Evolutionary conservation across 53 echinoderm and acorn worm species (phyloP).

Genomic region (Echinarachnius parma): DNA sequence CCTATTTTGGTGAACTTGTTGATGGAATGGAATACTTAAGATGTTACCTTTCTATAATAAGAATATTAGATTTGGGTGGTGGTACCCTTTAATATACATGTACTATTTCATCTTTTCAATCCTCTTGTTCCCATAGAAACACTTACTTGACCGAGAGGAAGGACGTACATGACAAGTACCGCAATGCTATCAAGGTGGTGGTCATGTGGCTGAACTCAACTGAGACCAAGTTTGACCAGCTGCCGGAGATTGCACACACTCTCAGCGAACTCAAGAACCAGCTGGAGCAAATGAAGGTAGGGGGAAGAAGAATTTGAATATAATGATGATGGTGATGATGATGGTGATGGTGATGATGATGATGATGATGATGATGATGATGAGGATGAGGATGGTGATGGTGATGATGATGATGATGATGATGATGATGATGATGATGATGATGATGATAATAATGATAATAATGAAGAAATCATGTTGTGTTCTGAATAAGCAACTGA

Average conservation of each 20-base stretch:
- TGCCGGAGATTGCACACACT: constrained; percentile 73
- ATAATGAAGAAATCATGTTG: too few relatives aligned
- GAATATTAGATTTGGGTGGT: too few relatives aligned
- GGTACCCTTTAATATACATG: too few relatives aligned
- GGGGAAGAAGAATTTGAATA: too few relatives aligned
- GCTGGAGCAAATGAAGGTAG: constrained; percentile 93
- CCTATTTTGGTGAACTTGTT: too few relatives aligned
- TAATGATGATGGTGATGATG: constrained; percentile 4
- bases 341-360: background rate
- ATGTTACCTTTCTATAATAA: too few relatives aligned
- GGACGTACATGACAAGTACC: constrained; percentile 78
- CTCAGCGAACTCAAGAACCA: constrained; percentile 73
- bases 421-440: constrained; percentile 23
- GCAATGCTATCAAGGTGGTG: constrained; percentile 77
- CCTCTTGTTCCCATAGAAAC: constrained; percentile 48
- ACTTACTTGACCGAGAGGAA: constrained; percentile 82
- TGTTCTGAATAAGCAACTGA: too few relatives aligned
- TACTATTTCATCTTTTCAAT: too few relatives aligned
- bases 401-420: constrained; percentile 10
- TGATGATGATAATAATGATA: too few relatives aligned
- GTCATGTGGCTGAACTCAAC: constrained; percentile 90
- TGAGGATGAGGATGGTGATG: constrained; percentile 20
- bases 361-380: constrained; percentile 11
- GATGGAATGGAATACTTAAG: too few relatives aligned
- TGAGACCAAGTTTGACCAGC: constrained; percentile 74